A percentile compares a stretch with the other conserved stretches of the same genome.
phyloP scores from a whole-genome alignment of 2,113 vertebrate genomes.

The Pterocles gutturalis region DNA sequence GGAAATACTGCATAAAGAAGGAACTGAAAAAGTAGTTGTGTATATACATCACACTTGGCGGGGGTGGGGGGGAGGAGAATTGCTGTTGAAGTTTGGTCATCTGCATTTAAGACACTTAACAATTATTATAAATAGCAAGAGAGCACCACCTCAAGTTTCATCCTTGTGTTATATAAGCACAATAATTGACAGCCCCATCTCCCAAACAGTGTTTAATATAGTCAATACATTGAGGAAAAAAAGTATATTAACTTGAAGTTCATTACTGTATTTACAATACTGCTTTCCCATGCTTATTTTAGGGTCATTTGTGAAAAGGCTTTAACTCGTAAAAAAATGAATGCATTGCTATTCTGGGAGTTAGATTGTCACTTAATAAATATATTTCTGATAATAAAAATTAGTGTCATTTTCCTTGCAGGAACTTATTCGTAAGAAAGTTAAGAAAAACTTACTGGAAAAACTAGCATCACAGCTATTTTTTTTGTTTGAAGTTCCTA shows the following conservation, averaged over 20 bases:
- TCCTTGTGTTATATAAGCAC: not conserved
- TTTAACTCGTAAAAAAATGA: constrained; percentile 51
- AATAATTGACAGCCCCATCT: not conserved
- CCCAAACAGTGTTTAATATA: not conserved
- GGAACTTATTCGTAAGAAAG: constrained; percentile 73
- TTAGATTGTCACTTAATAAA: constrained; percentile 80
- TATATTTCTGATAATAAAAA: constrained; percentile 83
- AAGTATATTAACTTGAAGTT: not conserved
- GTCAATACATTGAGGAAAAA: not conserved
- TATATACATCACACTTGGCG: not conserved
- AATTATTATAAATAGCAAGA: not conserved
- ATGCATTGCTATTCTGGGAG: constrained; percentile 74
- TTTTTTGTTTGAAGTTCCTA: constrained; percentile 50
- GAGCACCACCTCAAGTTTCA: not conserved
- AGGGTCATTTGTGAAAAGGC: constrained; percentile 69
- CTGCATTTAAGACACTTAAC: not conserved
- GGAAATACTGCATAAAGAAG: not conserved
- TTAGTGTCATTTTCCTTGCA: constrained; percentile 75
- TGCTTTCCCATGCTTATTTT: constrained; percentile 79
- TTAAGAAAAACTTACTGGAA: constrained; percentile 81
- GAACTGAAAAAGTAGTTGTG: not conserved
- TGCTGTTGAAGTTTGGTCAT: not conserved
- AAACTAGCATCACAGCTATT: constrained; percentile 62
- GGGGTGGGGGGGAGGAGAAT: rapidly evolving
- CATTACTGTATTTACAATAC: constrained; percentile 62